Evolutionary conservation across 2,888 invertebrate genomes (phyloP).

Genomic region (Lithosia quadra): DNA sequence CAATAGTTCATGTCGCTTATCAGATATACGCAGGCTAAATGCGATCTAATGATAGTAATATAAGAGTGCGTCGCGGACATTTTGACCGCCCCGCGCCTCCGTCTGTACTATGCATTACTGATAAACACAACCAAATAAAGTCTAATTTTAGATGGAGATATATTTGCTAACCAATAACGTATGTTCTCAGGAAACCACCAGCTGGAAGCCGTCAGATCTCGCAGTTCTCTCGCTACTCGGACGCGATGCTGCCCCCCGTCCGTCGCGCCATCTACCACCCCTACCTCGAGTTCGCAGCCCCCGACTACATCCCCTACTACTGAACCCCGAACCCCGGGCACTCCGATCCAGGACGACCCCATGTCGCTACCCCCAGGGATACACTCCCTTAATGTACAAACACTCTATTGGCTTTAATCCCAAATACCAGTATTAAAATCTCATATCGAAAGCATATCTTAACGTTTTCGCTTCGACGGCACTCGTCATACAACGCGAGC

Average conservation of each 20-base stretch:
- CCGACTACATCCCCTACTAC: slow-evolving; percentile 77
- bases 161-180: background rate
- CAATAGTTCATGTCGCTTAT: too few species aligned
- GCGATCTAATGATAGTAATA: too few species aligned
- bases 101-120: too few species aligned
- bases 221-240: slow-evolving; percentile 84
- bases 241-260: slow-evolving; percentile 76
- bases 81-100: too few species aligned
- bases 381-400: slow-evolving; percentile 70
- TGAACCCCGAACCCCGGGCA: slow-evolving; percentile 60
- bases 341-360: slow-evolving; percentile 55
- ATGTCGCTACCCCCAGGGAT: slow-evolving; percentile 55
- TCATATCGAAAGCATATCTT: slow-evolving; percentile 84
- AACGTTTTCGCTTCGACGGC: slow-evolving; percentile 72
- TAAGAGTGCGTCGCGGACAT: too few species aligned
- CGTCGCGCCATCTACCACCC: slow-evolving; percentile 78
- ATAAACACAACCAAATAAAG: background rate
- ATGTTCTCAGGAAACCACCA: slow-evolving; percentile 72
- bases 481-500: slow-evolving; percentile 68
- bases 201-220: slow-evolving; percentile 79
- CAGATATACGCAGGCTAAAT: too few species aligned
- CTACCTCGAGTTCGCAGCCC: slow-evolving; percentile 70
- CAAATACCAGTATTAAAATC: slow-evolving; percentile 67
- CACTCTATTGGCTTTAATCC: slow-evolving; percentile 67
- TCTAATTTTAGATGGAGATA: too few species aligned